A percentile compares a stretch with the other conserved stretches of the same genome.
phyloP scores from a whole-genome alignment of 2,888 invertebrate species.

The Junonia oenone region DNA sequence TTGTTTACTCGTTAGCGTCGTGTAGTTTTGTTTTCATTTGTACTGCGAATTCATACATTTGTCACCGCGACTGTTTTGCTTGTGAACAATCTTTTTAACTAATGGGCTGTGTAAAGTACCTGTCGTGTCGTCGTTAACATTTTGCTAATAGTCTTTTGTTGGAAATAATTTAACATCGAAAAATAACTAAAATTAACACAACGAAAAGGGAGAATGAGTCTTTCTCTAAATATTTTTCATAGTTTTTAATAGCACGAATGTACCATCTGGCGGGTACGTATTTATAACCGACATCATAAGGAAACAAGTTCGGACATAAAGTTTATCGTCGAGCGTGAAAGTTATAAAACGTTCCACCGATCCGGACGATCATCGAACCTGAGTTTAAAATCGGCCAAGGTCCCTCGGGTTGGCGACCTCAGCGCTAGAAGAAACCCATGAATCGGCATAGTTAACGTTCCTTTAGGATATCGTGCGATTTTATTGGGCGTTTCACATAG shows the following conservation, averaged over 20 bases:
- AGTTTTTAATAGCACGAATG: constrained; percentile 28
- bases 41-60: background rate
- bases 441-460: constrained; percentile 20
- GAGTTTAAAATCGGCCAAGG: constrained; percentile 76
- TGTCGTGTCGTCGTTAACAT: background rate
- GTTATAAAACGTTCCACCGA: constrained; percentile 54
- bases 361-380: constrained; percentile 64
- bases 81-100: background rate
- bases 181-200: background rate
- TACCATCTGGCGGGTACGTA: constrained; percentile 57
- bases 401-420: constrained; percentile 60
- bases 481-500: constrained; percentile 22
- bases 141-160: background rate
- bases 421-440: constrained; percentile 30
- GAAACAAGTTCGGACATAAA: constrained; percentile 62
- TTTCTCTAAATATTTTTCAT: constrained; percentile 23
- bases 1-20: background rate
- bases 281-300: constrained; percentile 61
- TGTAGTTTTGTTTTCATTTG: background rate
- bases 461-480: constrained; percentile 14
- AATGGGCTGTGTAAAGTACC: background rate
- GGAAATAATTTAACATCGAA: background rate
- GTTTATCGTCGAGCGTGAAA: constrained; percentile 64
- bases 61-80: background rate
- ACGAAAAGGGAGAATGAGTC: background rate